Base-by-base conservation (phyloP, 2,113 vertebrate species). In the Nyctibius bracteatus region DNA sequence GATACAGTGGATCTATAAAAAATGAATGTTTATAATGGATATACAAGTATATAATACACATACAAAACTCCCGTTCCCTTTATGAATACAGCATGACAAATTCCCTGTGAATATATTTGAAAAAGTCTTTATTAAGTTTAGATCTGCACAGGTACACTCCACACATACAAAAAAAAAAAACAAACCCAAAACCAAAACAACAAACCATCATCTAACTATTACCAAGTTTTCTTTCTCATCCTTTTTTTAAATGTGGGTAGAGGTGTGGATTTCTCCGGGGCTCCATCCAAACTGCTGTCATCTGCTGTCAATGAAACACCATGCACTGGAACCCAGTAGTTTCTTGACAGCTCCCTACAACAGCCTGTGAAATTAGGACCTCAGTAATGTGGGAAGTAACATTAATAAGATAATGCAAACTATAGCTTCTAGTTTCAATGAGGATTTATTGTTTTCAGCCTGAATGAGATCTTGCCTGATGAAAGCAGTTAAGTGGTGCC, bases 1-100 rank as follows among this genome's bases (percentile, higher is more conserved):
- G 0, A 0, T 37, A 35, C 5, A 58, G 10, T 19, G 8, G 7
- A 16, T 37, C 25, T 55, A 31, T 28, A n/a, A 70, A 77, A 61
- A 84, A 47, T 5, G 1, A 18, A 31, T 11, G 3, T 57, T 81
- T 85, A 5, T 12, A 59, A 28, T 1, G 4, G 15, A 47, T 43
- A 30, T 14, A 22, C 8, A 41, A 46, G 14, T 5, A 20, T 37
- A 67, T 33, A 63, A 72, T 8, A 72, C 0, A 0, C 8, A 55
- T 14, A 25, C 7, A 77, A 74, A 27, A 12, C 9, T 58, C 11
- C 4, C 9, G 0, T 68, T 33, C 10, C 2, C 3, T 52, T 65
- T 47, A 21, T 57, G 24, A 51, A 37, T 57, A 33, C 19, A 44
- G 1, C 8, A 19, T n/a, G 28, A 8, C 3, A 2, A 79, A 35